phyloP scores from a whole-genome alignment of 64 coral and sea anemone genomes.

The Exaiptasia diaphana region DNA sequence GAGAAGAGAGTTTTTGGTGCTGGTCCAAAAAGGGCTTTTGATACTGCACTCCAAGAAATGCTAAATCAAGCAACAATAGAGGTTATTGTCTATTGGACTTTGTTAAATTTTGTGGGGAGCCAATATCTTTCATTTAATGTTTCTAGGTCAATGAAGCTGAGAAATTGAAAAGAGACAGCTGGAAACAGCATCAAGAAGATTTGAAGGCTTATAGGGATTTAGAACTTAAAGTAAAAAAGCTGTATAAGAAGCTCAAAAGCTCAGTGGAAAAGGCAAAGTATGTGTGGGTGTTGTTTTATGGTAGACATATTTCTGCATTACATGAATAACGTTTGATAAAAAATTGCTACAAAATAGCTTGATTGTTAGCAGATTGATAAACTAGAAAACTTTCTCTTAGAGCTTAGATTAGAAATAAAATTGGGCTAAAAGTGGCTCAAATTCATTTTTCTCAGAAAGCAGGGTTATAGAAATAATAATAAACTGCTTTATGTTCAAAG shows the following conservation, averaged over 20 bases:
- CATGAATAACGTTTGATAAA: too few species aligned
- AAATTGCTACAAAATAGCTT: too few species aligned
- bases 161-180: slow-evolving; percentile 68
- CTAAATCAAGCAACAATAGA: slow-evolving; percentile 83
- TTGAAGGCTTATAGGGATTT: slow-evolving; percentile 61
- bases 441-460: too few species aligned
- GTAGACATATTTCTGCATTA: background rate
- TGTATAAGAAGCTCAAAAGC: slow-evolving; percentile 66
- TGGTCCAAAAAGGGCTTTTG: slow-evolving; percentile 80
- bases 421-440: too few species aligned
- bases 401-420: too few species aligned
- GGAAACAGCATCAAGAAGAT: slow-evolving; percentile 75
- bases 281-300: background rate
- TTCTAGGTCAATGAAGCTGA: slow-evolving; percentile 76
- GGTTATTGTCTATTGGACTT: slow-evolving; percentile 5
- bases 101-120: background rate
- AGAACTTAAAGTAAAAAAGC: slow-evolving; percentile 57
- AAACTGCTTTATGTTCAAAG: too few species aligned
- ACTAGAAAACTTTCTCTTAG: too few species aligned
- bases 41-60: slow-evolving; percentile 83
- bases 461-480: too few species aligned
- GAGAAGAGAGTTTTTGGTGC: slow-evolving; percentile 64
- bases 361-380: background rate
- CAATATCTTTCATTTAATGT: background rate
- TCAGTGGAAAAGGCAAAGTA: slow-evolving; percentile 74